These are phyloP conservation scores for Ctenosaura bakeri DNA, from an alignment of 2,797 vertebrate genomes.

Conservation along the genomic window DNA sequence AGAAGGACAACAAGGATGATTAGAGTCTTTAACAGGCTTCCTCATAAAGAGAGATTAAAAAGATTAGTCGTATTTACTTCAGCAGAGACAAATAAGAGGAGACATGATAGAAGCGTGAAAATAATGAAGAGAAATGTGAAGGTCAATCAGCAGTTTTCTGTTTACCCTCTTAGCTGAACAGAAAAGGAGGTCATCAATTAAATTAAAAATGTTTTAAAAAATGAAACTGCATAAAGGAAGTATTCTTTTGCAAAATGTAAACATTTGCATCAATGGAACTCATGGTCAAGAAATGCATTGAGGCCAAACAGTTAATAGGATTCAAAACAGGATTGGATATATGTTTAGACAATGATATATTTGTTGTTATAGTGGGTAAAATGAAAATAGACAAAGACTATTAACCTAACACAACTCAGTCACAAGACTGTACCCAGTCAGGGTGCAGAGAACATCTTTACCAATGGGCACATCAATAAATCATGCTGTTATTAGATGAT, in stretches of 20 bases:
- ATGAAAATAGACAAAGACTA: not conserved
- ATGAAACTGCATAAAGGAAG: slow-evolving; percentile 31
- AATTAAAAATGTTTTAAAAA: slow-evolving; percentile 31
- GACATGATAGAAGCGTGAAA: slow-evolving; percentile 53
- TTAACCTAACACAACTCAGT: not conserved
- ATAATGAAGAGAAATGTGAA: slow-evolving; percentile 50
- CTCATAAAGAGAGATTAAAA: slow-evolving; percentile 72
- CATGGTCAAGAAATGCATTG: slow-evolving; percentile 33
- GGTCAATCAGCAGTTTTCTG: slow-evolving; percentile 50
- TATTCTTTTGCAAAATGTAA: slow-evolving; percentile 51
- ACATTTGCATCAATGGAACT: slow-evolving; percentile 53
- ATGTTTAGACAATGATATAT: not conserved
- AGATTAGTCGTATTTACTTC: slow-evolving; percentile 61
- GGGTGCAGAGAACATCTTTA: not conserved
- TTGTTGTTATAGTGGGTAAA: slow-evolving; percentile 7
- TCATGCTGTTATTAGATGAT: rapidly evolving
- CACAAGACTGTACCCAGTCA: not conserved
- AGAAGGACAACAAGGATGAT: slow-evolving; percentile 64
- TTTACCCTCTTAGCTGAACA: slow-evolving; percentile 67
- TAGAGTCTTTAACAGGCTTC: slow-evolving; percentile 65
- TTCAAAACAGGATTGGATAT: slow-evolving; percentile 11
- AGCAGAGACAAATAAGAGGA: slow-evolving; percentile 66
- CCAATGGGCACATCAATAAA: slow-evolving; percentile 2
- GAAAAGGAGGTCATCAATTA: slow-evolving; percentile 60
- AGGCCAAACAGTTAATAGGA: slow-evolving; percentile 33